Base-by-base conservation (phyloP, 2,888 invertebrate genomes). In the Atrina japonica region DNA sequence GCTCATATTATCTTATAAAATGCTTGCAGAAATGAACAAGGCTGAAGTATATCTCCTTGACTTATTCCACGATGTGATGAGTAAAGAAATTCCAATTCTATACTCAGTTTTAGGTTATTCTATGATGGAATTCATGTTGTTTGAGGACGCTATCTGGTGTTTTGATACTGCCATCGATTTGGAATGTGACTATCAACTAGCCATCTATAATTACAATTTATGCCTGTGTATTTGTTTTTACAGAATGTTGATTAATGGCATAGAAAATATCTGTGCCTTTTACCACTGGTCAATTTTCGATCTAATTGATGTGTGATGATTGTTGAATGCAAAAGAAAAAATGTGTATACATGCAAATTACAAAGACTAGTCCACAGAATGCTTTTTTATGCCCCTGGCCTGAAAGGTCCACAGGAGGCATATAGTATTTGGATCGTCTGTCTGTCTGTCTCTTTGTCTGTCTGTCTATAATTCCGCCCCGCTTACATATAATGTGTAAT, bases 81-180 rank as follows among this genome's bases (percentile, higher is more conserved):
- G 77, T 35, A 78, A 79, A 47, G 84, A 87, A 43, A 77, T 82
- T 18, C 85, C 86, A 1, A 77, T 86, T 52, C 76, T 86, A 21
- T 81, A 85, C 67, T 85, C 88, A n/a, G 71, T 89, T 41, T 82
- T 89, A 1, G 90, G 88, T 1, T 88, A 89, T 72, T 83, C 87
- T 29, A 75, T 89, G 78, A 85, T 90, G 85, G 89, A 90, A 64
- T 65, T 89, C 70, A 78, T 73, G 16, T 72, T 89, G 61, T 88
- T 83, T 70, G 80, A 83, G 21, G 88, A 89, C 65, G 90, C 90
- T 1, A 86, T 88, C 2, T 76, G 78, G 43, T 80, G 81, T 53
- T 90, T 89, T 66, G 69, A 67, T n/a, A 78, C 78, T 23, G 88
- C 89, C 5, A 75, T 83, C 40, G 72, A 66, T 16, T 72, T 83